Percentiles rank a stretch among this genome's conserved stretches.
Conservation (phyloP, 2,113 vertebrate genomes). For the Bungarus multicinctus region DNA sequence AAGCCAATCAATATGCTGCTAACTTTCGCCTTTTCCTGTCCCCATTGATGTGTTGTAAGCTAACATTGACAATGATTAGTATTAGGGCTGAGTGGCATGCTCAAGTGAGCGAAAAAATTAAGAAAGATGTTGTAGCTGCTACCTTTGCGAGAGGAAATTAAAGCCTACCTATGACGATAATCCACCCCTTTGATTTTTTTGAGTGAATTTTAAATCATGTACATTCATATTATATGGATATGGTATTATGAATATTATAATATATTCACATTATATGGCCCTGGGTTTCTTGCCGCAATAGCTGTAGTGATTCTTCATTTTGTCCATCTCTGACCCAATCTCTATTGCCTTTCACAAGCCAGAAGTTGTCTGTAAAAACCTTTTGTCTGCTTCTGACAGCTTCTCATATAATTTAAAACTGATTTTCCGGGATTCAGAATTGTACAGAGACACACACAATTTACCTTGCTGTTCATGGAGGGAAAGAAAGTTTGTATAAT, state of each 20-base stretch:
- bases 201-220: not conserved
- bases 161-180: not conserved
- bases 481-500: not conserved
- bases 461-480: not conserved
- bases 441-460: not conserved
- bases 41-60: not conserved
- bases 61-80: conserved; percentile 19
- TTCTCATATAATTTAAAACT: not conserved
- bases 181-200: not conserved
- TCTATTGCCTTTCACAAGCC: not conserved
- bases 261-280: not conserved
- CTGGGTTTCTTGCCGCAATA: not conserved
- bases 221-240: not conserved
- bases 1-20: conserved; percentile 22
- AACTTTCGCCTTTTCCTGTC: not conserved
- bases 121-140: conserved; percentile 22
- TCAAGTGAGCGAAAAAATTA: conserved; percentile 39
- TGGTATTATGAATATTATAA: not conserved
- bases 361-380: not conserved
- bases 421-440: not conserved
- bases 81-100: conserved; percentile 7
- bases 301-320: not conserved
- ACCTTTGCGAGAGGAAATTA: conserved; percentile 26
- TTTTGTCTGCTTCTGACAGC: not conserved
- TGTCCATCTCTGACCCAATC: not conserved